A percentile compares a stretch with the other conserved stretches of the same genome.
phyloP scores from a whole-genome alignment of 2,797 vertebrate genomes.

The Erithacus rubecula region DNA sequence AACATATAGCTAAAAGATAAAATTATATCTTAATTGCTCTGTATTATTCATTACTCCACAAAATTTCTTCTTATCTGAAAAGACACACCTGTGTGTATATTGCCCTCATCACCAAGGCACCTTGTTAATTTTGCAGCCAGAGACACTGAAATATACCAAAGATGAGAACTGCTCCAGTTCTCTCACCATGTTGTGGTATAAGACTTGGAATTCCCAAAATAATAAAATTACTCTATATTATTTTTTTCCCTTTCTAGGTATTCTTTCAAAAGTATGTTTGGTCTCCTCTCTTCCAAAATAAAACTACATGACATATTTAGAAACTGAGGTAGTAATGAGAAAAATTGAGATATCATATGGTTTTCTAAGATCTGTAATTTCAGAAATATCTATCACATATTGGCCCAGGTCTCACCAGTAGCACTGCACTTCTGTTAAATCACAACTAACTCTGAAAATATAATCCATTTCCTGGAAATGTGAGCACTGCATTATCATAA shows the following conservation, averaged over 20 bases:
- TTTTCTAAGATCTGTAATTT: not conserved
- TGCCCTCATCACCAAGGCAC: not conserved
- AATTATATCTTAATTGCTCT: not conserved
- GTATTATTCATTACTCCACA: not conserved
- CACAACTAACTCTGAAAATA: not conserved
- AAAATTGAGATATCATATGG: not conserved
- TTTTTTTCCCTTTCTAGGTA: not conserved
- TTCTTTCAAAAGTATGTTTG: not conserved
- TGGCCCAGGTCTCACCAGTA: not conserved
- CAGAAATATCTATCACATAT: not conserved
- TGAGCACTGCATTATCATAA: not conserved
- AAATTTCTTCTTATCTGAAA: not conserved
- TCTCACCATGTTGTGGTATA: not conserved
- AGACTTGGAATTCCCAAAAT: not conserved
- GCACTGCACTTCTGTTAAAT: not conserved
- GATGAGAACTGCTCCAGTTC: not conserved
- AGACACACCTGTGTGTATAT: not conserved
- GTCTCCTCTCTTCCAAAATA: not conserved
- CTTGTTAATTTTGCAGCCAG: not conserved
- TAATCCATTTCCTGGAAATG: not conserved
- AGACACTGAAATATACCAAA: not conserved
- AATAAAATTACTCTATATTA: not conserved
- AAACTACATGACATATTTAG: not conserved
- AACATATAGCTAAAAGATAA: not conserved
- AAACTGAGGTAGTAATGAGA: not conserved